A percentile compares a stretch with the other conserved stretches of the same genome.
phyloP scores from a whole-genome alignment of 2,888 invertebrate species.

The Byasa hedistus region DNA sequence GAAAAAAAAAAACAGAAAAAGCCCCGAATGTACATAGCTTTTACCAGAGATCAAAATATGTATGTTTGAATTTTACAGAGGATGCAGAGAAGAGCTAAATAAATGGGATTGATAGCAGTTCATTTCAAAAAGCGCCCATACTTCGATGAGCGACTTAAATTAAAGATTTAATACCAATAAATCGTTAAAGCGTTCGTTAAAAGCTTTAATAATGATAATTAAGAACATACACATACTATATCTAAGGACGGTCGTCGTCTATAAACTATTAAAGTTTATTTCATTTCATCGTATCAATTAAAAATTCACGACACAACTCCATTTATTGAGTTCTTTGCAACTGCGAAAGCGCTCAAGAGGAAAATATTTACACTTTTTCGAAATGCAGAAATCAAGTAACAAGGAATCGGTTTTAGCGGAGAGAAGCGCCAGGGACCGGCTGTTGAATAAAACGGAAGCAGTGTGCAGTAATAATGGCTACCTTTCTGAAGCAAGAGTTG shows the following conservation, averaged over 20 bases:
- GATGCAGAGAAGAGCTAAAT: slow-evolving; percentile 52
- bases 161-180: not conserved
- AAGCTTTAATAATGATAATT: no score
- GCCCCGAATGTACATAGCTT: slow-evolving; percentile 69
- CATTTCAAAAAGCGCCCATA: slow-evolving; percentile 55
- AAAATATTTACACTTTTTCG: slow-evolving; percentile 79
- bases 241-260: no score
- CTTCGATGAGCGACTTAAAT: slow-evolving; percentile 39
- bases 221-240: no score
- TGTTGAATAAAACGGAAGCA: slow-evolving; percentile 70
- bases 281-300: slow-evolving; percentile 47
- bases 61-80: slow-evolving; percentile 70
- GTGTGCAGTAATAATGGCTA: slow-evolving; percentile 65
- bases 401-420: slow-evolving; percentile 78
- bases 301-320: slow-evolving; percentile 60
- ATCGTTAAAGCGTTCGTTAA: no score
- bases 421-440: slow-evolving; percentile 64
- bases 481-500: slow-evolving; percentile 61
- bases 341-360: slow-evolving; percentile 70
- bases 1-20: slow-evolving; percentile 69
- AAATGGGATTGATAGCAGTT: slow-evolving; percentile 61
- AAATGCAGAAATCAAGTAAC: slow-evolving; percentile 79
- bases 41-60: slow-evolving; percentile 72
- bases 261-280: slow-evolving; percentile 8
- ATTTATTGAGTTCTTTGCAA: slow-evolving; percentile 67